Conservation (phyloP, 1,140 invertebrate genomes). For the Aradophagus sp. region DNA sequence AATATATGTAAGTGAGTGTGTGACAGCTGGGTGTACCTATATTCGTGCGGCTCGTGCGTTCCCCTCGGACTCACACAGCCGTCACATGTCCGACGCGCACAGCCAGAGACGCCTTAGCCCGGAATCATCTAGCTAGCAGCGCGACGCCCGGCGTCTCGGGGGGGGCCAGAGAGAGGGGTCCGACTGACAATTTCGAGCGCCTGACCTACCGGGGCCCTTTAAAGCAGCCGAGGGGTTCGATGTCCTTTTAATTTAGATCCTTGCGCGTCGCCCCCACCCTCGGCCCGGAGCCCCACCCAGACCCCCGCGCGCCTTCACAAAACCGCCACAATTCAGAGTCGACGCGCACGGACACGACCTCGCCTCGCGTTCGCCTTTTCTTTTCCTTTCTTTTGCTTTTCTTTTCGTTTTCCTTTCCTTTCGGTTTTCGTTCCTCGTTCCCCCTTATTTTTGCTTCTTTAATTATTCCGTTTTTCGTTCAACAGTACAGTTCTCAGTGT, state of each 20-base stretch:
- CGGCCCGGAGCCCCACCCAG: background rate
- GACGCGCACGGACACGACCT: conserved; percentile 8
- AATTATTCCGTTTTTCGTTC: no score
- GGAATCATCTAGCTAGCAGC: conserved; percentile 26
- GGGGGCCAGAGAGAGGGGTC: background rate
- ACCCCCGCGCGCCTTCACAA: background rate
- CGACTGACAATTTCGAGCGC: conserved; percentile 14
- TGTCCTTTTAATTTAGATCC: conserved; percentile 50
- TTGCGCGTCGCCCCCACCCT: background rate
- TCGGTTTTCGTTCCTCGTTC: background rate
- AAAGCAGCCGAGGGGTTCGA: conserved; percentile 29
- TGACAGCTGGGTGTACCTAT: conserved; percentile 62
- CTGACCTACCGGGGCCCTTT: conserved; percentile 46
- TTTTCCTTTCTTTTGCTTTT: conserved; percentile 1
- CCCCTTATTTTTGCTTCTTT: no score
- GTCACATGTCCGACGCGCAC: conserved; percentile 23
- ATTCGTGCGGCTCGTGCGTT: conserved; percentile 39
- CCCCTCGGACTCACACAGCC: conserved; percentile 28
- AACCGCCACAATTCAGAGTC: conserved; percentile 8
- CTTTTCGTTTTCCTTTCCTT: conserved; percentile 4
- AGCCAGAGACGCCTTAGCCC: conserved; percentile 15
- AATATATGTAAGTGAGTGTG: conserved; percentile 39
- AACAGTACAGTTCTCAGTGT: no score
- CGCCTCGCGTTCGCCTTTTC: background rate
- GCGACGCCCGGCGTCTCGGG: background rate